Percentiles rank a stretch among this genome's conserved stretches.
Evolutionary conservation across 2,797 vertebrate genomes (phyloP).

Genomic region (Esox masquinongy): DNA sequence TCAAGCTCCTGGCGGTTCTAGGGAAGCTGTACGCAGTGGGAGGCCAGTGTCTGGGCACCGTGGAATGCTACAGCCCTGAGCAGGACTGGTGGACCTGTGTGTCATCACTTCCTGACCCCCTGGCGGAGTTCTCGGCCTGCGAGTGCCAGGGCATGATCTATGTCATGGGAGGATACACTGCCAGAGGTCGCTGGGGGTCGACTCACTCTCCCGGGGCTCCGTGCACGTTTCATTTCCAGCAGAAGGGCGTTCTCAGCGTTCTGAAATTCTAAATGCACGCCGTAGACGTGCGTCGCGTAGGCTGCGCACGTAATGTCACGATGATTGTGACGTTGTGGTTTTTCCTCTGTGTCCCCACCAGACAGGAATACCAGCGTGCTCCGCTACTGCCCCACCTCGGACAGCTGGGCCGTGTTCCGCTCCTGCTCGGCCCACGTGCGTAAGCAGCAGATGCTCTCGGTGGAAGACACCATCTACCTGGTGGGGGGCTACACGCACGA

Average conservation of each 20-base stretch:
- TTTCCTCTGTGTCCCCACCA: slow-evolving; percentile 49
- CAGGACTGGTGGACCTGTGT: slow-evolving; percentile 93
- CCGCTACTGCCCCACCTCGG: slow-evolving; percentile 86
- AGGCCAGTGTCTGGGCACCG: slow-evolving; percentile 88
- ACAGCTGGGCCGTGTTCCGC: slow-evolving; percentile 86
- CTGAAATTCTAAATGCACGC: neutral
- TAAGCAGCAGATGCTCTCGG: slow-evolving; percentile 97
- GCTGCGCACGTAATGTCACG: neutral
- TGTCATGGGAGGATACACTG: slow-evolving; percentile 94
- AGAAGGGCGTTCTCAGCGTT: neutral
- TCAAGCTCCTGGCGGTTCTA: slow-evolving; percentile 89
- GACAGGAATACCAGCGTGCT: slow-evolving; percentile 91
- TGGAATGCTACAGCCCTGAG: slow-evolving; percentile 93
- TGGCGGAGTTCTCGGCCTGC: slow-evolving; percentile 94
- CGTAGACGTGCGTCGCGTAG: neutral
- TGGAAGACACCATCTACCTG: slow-evolving; percentile 93
- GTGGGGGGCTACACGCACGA: slow-evolving; percentile 93
- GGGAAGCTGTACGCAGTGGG: slow-evolving; percentile 92
- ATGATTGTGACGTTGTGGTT: neutral
- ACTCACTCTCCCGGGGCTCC: too few species aligned
- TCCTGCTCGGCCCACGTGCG: slow-evolving; percentile 86
- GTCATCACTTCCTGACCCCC: slow-evolving; percentile 87
- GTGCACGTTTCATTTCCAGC: neutral
- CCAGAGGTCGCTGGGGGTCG: slow-evolving; percentile 77
- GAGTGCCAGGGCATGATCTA: slow-evolving; percentile 94